These are phyloP conservation scores for Drosophila kambysellisi DNA, from an alignment of 2,888 invertebrate species.

Conservation along the genomic window DNA sequence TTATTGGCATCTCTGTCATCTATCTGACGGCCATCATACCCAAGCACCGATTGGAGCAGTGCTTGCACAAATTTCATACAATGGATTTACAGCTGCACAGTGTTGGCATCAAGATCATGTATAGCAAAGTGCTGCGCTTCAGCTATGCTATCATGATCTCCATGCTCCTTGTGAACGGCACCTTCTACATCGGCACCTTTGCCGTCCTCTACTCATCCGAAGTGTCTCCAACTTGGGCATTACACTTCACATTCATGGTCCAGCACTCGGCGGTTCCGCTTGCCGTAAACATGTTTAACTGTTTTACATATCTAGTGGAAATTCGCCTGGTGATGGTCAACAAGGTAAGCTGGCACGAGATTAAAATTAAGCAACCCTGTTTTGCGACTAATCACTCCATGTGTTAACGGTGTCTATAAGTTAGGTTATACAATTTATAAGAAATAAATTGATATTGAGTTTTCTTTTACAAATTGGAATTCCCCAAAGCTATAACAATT, in stretches of 20 bases:
- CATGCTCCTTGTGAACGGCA: constrained; percentile 68
- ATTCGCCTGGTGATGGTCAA: constrained; percentile 82
- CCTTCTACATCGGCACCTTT: constrained; percentile 79
- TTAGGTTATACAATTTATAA: neutral
- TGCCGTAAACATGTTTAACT: constrained; percentile 74
- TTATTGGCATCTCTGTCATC: constrained; percentile 82
- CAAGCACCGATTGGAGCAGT: constrained; percentile 77
- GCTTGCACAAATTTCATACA: constrained; percentile 71
- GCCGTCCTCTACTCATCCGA: constrained; percentile 71
- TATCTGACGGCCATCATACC: constrained; percentile 81
- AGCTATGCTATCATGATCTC: constrained; percentile 73
- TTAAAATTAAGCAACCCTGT: neutral
- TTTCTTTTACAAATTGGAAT: neutral
- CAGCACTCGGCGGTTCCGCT: constrained; percentile 82
- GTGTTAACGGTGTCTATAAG: too few species aligned
- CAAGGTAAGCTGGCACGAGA: constrained; percentile 67
- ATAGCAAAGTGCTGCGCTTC: constrained; percentile 80
- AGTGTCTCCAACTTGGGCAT: constrained; percentile 69
- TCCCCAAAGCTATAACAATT: constrained; percentile 1
- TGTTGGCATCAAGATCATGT: constrained; percentile 83
- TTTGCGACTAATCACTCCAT: neutral
- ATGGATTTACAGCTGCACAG: constrained; percentile 79
- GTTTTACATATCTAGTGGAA: constrained; percentile 77
- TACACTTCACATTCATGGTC: constrained; percentile 82
- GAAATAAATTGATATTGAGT: neutral